Base-by-base conservation (phyloP, 64 coral and sea anemone genomes). In the Montipora sp. region DNA sequence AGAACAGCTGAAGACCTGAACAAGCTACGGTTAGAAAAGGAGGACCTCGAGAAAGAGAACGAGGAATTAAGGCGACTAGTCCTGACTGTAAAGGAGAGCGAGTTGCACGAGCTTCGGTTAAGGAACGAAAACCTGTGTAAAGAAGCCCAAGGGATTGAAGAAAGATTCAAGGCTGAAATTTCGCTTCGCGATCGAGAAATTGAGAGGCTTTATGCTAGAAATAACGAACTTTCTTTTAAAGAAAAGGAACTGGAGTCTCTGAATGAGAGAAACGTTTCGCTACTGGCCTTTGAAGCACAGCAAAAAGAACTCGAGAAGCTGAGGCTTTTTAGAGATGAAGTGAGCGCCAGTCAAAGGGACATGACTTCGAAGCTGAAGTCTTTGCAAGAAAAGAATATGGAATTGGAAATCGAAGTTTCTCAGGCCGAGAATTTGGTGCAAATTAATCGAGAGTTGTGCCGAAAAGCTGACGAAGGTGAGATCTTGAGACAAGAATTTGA, bases 171-270 rank as follows among this genome's bases (percentile, higher is more conserved):
- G 12, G 70, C 81, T 43, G 95, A 92, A 89, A 45, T 92, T 46
- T 44, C 75, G 12, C 18, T 87, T 8, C 85, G 72, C 18, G 84
- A 83, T 84, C 68, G 79, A 66, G 92, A 94, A 55, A 93, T 93
- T 48, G 83, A 93, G 57, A 87, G 77, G 60, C 61, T 93, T 69
- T 93, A 93, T 60, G 83, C 47, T 44, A 43, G 91, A 75, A 93
- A 93, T 60, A 87, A 87, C 27, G 91, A 93, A 73, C 83, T 93
- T 21, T 14, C 27, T 19, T 24, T 10, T 7, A 87, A 69, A 36
- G 91, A 93, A 7, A 93, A 73, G 18, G 91, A 87, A 65, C 50
- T 87, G 24, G 91, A 93, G 73, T 49, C 63, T 27, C 15, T 88
- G 8, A 58, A 92, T 81, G 61, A 77, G 13, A 50, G 57, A 22